Base-by-base conservation (phyloP, 2,888 invertebrate genomes). In the Noctua janthina region DNA sequence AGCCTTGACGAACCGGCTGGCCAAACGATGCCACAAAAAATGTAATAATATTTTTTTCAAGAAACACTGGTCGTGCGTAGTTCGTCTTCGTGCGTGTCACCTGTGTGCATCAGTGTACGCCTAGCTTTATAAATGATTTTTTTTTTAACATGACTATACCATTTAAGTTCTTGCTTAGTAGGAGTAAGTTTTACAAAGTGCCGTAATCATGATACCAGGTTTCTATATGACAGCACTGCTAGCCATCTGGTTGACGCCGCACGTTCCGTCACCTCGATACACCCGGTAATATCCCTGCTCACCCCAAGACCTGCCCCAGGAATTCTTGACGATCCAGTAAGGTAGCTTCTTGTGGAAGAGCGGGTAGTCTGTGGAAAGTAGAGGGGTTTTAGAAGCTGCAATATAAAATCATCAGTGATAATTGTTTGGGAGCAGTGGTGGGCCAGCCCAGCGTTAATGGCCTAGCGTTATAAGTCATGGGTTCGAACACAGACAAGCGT, bases 271-370 rank as follows among this genome's bases (percentile, higher is more conserved):
- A 20, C 99, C 99, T 81, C 99, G 97, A 95, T 98, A 99, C 78
- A 99, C 98, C 87, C 99, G 97, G 95, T 99, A 99, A 95, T 99
- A 99, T 3, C 99, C 99, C 97, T 98, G 98, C 95, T 99, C 99
- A 64, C 99, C 99, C 99, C 99, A 99, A 46, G 96, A 95, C 59
- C 97, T 94, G 74, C 99, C 99, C 99, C 99, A 99, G 20, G 99
- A 99, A 95, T 99, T 99, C 97, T 99, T 99, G 54, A 99, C 97
- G 84, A 98, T 98, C 99, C 99, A 99, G 94, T 98, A 99, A 0
- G 99, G 99, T 68, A 99, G 93, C 1, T 97, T 97, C 95, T 98
- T 98, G 91, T 99, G 98, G 96, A 99, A 99, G 66, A 98, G 94
- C 15, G 98, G 98, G 96, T 98, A 98, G 68, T 97, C 98, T 97